Evolutionary conservation across 2,888 invertebrate species (phyloP), one percentile per base, ranked within the genome.

Genomic region (Nomada flava): DNA sequence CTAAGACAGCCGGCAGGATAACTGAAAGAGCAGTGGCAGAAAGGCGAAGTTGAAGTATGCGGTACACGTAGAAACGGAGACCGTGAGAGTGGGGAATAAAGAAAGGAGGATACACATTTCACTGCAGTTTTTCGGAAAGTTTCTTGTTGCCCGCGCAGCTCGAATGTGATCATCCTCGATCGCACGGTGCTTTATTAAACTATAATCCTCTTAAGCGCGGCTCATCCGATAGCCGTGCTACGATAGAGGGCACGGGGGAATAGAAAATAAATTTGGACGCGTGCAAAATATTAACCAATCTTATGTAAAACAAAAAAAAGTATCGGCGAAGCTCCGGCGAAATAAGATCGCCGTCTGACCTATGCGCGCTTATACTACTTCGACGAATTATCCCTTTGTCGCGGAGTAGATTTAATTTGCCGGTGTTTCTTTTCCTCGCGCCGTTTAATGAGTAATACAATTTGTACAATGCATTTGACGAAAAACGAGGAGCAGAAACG

Each of bases 111-210:
- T 2, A 65, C 20, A 59, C 15, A 53, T 20, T n/a, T 62, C 68
- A 44, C 23, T 11, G 57, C 55, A 64, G 63, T 71, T 50, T 71
- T 53, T 62, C 64, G 23, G 7, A 44, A 29, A 72, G 62, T 68
- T 62, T 74, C 68, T 52, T 29, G 50, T 57, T n/a, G 42, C 64
- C 63, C n/a, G 70, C 59, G 78, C 74, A 55, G 55, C 76, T 82
- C 72, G 69, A 84, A 75, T 73, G 82, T 73, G 74, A 88, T 88
- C 80, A 74, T 71, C 65, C 67, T 63, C 78, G 76, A 80, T 78
- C 76, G 53, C 57, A 50, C 20, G 15, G 20, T 65, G 55, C 73
- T 84, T 82, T 71, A 83, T 77, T 69, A 60, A 72, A 73, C 42
- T 72, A 57, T 68, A 20, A 52, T 67, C 75, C 50, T n/a, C 36